Evolutionary conservation across 2,797 vertebrate species (phyloP), one percentile per base, ranked within the genome.

Genomic region (Galaxias olidus): DNA sequence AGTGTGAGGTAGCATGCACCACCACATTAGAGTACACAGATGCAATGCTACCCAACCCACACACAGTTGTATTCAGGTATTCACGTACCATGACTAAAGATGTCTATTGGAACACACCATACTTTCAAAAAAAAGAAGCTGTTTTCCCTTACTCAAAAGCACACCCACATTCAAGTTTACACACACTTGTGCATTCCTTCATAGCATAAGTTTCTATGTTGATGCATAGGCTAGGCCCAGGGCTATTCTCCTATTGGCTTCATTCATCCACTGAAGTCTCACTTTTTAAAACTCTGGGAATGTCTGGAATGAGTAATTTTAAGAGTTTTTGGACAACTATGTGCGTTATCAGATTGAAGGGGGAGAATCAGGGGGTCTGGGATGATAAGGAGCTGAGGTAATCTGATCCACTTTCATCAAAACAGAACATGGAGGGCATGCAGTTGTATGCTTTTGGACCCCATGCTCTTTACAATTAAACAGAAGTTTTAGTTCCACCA

Each of bases 251-350:
- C 84, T 74, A 80, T 76, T 68, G 68, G 74, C 82, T 81, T 78
- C 57, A 19, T 78, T 88, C 79, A 78, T 77, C 83, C 88, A 88
- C 85, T 89, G 88, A 91, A 86, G 84, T 91, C 86, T 87, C 87
- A 82, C 69, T 79, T 79, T 74, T 68, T 78, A 88, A 79, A 85
- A 90, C 90, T 81, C 50, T 0, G 65, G 71, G 84, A 89, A 91
- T 91, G 82, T 79, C 45, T 80, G 85, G 87, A 87, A 90, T 88
- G 86, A 67, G 13, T 6, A 81, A 65, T 69, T 90, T 90, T 84
- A 87, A 83, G 76, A 79, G 87, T 78, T 81, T 71, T 75, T 80
- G 71, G 85, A 72, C 76, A 73, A 10, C 78, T 77, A 68, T 78
- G 81, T 53, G 64, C 41, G 61, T 86, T 89, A 87, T 90, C 87